phyloP scores from a whole-genome alignment of 2,888 invertebrate species.

The Apamea sordens region DNA sequence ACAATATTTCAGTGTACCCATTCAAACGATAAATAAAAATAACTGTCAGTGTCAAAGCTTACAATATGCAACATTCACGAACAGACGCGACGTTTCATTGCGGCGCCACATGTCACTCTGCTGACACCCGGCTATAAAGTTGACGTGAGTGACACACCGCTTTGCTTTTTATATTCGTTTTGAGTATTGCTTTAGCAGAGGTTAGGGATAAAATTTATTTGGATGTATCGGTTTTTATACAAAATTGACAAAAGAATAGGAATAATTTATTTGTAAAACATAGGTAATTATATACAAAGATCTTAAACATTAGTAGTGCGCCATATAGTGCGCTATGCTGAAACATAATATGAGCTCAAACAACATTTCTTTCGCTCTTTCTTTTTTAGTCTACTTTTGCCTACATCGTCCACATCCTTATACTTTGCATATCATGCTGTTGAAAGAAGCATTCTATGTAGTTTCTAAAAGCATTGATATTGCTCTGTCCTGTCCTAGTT shows the following conservation, averaged over 20 bases:
- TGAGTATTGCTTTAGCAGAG: slow-evolving; percentile 12
- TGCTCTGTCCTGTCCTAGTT: not conserved
- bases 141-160: slow-evolving; percentile 44
- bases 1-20: not conserved
- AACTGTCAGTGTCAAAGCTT: slow-evolving; percentile 19
- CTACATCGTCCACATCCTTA: not conserved
- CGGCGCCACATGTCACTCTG: slow-evolving; percentile 43
- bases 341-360: too few relatives aligned
- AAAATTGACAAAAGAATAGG: too few relatives aligned
- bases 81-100: slow-evolving; percentile 54
- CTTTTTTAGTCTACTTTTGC: not conserved
- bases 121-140: slow-evolving; percentile 50
- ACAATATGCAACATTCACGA: slow-evolving; percentile 13
- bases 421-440: not conserved
- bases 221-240: not conserved
- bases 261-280: too few relatives aligned
- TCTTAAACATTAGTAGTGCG: too few relatives aligned
- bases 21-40: slow-evolving; percentile 16
- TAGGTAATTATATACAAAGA: too few relatives aligned
- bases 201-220: slow-evolving; percentile 23
- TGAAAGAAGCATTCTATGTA: not conserved
- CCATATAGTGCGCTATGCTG: too few relatives aligned
- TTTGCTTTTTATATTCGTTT: slow-evolving; percentile 39
- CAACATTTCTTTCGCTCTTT: not conserved
- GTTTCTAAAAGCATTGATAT: not conserved